Conservation (phyloP, 2,797 vertebrate genomes). For the Martes flavigula region DNA sequence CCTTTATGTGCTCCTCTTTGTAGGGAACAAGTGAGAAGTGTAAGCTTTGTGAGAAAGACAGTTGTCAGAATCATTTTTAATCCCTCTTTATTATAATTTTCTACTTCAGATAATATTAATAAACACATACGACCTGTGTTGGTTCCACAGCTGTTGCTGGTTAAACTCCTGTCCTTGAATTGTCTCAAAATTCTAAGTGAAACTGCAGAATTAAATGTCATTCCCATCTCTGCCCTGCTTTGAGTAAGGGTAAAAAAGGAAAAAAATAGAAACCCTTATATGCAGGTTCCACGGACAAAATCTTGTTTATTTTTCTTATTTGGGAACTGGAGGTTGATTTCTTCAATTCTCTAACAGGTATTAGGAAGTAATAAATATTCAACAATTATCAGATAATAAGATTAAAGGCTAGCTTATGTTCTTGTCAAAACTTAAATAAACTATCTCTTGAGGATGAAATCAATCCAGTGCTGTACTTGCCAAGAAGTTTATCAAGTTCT, state of each 20-base stretch:
- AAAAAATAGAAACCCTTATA: neutral
- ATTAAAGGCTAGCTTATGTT: neutral
- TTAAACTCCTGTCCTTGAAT: neutral
- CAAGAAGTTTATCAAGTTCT: neutral
- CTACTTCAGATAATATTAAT: neutral
- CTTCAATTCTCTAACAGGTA: neutral
- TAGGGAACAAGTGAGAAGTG: neutral
- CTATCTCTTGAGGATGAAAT: neutral
- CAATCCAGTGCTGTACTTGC: neutral
- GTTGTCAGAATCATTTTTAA: neutral
- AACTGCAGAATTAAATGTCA: neutral
- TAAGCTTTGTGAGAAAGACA: neutral
- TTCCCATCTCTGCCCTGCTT: accelerated
- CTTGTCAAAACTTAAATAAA: neutral
- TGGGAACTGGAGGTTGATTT: neutral
- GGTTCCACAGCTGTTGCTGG: neutral
- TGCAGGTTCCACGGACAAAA: neutral
- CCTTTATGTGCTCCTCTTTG: neutral
- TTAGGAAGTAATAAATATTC: neutral
- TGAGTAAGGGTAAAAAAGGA: neutral
- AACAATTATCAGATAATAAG: neutral
- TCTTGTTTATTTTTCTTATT: neutral
- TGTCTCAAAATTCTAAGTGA: neutral
- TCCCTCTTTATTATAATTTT: neutral
- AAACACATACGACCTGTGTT: neutral